Evolutionary conservation across 2,888 invertebrate species (phyloP).

Genomic region (Drosophila silvestris): DNA sequence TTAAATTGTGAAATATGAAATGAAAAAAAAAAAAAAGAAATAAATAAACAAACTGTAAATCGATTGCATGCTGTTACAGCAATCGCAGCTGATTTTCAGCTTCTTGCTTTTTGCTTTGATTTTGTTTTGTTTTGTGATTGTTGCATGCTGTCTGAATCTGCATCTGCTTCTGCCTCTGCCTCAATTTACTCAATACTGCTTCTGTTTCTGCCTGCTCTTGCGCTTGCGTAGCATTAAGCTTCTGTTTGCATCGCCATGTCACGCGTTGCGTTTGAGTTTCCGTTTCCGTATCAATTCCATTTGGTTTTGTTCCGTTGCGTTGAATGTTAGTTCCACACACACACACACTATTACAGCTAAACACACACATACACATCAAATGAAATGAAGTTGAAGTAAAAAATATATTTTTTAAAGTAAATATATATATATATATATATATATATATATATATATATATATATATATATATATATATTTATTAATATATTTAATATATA

Average conservation of each 20-base stretch:
- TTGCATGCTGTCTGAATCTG: constrained; percentile 20
- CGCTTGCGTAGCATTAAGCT: constrained; percentile 54
- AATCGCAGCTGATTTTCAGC: constrained; percentile 17
- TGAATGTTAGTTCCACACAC: constrained; percentile 41
- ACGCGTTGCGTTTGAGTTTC: constrained; percentile 22
- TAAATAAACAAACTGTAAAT: constrained; percentile 10
- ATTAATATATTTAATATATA: constrained; percentile 1
- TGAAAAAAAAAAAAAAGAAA: neutral
- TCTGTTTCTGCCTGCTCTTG: constrained; percentile 30
- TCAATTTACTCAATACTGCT: constrained; percentile 18
- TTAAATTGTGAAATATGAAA: neutral
- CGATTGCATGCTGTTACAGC: constrained; percentile 28
- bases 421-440: constrained; percentile 3
- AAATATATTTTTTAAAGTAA: constrained; percentile 23
- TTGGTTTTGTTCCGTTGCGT: constrained; percentile 38
- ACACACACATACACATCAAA: constrained; percentile 29
- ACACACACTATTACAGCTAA: constrained; percentile 10
- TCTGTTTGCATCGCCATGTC: constrained; percentile 26
- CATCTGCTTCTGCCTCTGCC: neutral
- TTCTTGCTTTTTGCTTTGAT: constrained; percentile 7
- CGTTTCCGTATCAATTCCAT: constrained; percentile 40
- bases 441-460: constrained; percentile 5
- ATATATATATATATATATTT: neutral
- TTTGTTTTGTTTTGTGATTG: constrained; percentile 17
- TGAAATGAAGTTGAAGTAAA: constrained; percentile 31